Evolutionary conservation across 2,113 vertebrate genomes (phyloP).

Genomic region (Chloebia gouldiae): DNA sequence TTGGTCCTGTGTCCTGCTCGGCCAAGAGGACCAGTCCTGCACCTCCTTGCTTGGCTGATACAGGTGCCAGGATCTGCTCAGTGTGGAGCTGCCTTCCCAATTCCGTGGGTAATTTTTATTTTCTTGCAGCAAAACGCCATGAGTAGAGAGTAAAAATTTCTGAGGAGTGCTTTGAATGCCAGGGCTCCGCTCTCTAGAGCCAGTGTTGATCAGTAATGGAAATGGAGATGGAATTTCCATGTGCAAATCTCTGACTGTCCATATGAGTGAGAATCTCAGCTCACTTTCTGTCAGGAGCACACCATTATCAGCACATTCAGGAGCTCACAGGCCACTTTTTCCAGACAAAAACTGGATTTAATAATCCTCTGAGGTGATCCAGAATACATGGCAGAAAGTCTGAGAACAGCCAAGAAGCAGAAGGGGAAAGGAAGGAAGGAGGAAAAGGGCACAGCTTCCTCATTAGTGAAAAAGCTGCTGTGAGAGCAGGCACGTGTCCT

Average conservation of each 20-base stretch:
- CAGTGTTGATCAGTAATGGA: not conserved
- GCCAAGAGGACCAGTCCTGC: not conserved
- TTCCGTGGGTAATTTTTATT: not conserved
- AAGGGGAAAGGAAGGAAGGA: not conserved
- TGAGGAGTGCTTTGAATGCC: not conserved
- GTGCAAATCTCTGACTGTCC: not conserved
- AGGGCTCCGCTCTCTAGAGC: not conserved
- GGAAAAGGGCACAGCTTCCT: not conserved
- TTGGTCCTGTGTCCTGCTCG: not conserved
- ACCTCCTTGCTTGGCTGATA: not conserved
- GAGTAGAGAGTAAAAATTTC: not conserved
- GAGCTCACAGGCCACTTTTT: not conserved
- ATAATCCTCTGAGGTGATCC: not conserved
- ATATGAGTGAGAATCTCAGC: not conserved
- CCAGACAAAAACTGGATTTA: not conserved
- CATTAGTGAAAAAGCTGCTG: not conserved
- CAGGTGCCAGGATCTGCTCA: not conserved
- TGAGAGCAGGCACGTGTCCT: rapidly evolving
- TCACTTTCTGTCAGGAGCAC: rapidly evolving
- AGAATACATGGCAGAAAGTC: not conserved
- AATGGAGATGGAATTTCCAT: not conserved
- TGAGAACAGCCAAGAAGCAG: not conserved
- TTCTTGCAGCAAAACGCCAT: not conserved
- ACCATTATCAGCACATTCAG: not conserved
- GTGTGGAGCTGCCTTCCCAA: not conserved